These are phyloP conservation scores for Corythoichthys haematopterus DNA, from an alignment of 2,113 vertebrate species.

Conservation along the genomic window DNA sequence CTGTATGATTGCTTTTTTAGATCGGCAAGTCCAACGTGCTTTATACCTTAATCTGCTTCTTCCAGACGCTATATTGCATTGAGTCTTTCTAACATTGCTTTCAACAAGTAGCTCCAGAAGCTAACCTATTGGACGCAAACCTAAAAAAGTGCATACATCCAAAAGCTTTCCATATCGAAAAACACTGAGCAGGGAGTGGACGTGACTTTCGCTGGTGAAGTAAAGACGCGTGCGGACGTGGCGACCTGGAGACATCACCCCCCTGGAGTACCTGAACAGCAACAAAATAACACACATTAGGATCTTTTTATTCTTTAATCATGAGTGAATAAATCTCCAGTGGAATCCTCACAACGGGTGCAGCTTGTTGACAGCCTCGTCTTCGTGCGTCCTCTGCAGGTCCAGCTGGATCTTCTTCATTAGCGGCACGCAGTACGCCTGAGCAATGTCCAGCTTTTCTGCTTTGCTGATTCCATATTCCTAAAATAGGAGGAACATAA, in stretches of 20 bases:
- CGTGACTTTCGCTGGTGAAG: constrained; percentile 97
- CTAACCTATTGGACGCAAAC: not conserved
- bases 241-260: constrained; percentile 93
- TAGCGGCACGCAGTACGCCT: constrained; percentile 93
- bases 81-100: not conserved
- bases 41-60: no score
- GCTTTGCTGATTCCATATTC: constrained; percentile 91
- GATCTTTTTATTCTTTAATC: not conserved
- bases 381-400: constrained; percentile 95
- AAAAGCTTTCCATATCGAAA: constrained; percentile 95
- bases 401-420: constrained; percentile 95
- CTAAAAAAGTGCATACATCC: constrained; percentile 72
- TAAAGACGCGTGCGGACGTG: constrained; percentile 94
- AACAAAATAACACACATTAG: not conserved
- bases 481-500: constrained; percentile 50
- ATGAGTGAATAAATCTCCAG: not conserved
- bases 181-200: constrained; percentile 92
- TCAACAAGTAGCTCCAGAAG: no score
- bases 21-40: no score
- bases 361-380: constrained; percentile 96
- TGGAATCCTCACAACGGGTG: constrained; percentile 81
- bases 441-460: constrained; percentile 94
- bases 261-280: constrained; percentile 85
- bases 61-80: not conserved
- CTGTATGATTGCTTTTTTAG: no score